Evolutionary conservation across 2,888 invertebrate species (phyloP).

Genomic region (Ellobium chinense): DNA sequence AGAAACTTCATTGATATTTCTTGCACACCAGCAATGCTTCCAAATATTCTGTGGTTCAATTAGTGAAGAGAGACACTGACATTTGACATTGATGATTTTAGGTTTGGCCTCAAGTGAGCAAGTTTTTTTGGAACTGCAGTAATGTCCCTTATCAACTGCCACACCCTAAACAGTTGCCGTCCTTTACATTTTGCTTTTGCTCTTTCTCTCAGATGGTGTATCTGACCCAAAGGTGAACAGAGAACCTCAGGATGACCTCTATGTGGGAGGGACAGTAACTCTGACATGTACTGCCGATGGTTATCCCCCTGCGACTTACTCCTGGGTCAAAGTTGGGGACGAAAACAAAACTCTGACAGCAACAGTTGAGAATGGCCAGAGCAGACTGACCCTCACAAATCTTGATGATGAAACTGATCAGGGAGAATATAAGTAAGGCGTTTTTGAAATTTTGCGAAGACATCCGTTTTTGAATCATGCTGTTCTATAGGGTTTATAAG

Average conservation of each 20-base stretch:
- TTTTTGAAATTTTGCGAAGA: too few relatives aligned
- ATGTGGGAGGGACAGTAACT: constrained; percentile 14
- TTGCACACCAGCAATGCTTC: too few relatives aligned
- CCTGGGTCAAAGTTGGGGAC: constrained; percentile 23
- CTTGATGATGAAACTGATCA: neutral
- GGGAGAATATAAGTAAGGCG: neutral
- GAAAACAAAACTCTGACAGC: neutral
- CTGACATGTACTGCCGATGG: constrained; percentile 30
- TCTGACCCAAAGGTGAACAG: neutral
- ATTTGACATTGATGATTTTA: too few relatives aligned
- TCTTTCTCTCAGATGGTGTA: constrained; percentile 9
- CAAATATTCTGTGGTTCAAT: too few relatives aligned
- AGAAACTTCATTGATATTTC: too few relatives aligned
- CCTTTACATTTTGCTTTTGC: too few relatives aligned
- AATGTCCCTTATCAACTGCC: neutral
- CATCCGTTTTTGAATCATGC: too few relatives aligned
- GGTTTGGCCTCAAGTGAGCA: too few relatives aligned
- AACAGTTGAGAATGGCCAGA: neutral
- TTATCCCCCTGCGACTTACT: neutral
- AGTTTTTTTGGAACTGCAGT: too few relatives aligned
- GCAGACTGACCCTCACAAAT: neutral
- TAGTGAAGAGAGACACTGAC: too few relatives aligned
- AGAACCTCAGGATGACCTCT: neutral
- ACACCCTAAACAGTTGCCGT: neutral
- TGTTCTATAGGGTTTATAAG: too few relatives aligned